Percentiles rank a stretch among this genome's conserved stretches.
These are phyloP conservation scores for Pseudois nayaur DNA, from an alignment of 2,113 vertebrate species.

Conservation along the genomic window DNA sequence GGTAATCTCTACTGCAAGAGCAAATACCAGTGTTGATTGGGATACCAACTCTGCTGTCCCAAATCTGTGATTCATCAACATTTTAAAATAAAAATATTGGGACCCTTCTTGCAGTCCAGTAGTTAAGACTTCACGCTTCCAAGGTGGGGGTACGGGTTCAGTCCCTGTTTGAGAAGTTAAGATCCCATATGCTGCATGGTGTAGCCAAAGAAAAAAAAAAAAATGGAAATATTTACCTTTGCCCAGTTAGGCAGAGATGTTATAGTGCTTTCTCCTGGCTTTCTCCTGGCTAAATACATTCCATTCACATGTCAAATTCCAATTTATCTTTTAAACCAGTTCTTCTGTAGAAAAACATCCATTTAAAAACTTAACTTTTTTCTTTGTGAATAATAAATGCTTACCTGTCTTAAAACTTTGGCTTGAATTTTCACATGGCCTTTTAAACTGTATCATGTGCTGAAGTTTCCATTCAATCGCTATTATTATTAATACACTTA, in stretches of 20 bases:
- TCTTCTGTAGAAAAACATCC: neutral
- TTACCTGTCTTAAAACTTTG: neutral
- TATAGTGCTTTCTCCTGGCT: neutral
- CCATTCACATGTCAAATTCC: neutral
- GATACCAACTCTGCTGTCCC: neutral
- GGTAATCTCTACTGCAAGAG: neutral
- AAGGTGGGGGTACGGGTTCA: neutral
- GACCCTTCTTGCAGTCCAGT: neutral
- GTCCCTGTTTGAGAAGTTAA: neutral
- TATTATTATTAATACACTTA: neutral
- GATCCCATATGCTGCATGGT: neutral
- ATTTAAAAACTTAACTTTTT: neutral
- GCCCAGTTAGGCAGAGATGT: neutral
- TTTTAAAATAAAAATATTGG: neutral
- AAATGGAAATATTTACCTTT: neutral
- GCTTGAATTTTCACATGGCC: neutral
- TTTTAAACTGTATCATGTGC: neutral
- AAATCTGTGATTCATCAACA: neutral
- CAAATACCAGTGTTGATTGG: neutral
- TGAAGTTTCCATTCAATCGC: neutral
- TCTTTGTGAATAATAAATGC: neutral
- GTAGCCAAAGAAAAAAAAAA: neutral
- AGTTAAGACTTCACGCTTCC: neutral
- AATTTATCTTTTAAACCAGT: neutral
- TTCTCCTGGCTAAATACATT: neutral